phyloP scores from a whole-genome alignment of 2,888 invertebrate genomes.

The Dicroscelio sp. region DNA sequence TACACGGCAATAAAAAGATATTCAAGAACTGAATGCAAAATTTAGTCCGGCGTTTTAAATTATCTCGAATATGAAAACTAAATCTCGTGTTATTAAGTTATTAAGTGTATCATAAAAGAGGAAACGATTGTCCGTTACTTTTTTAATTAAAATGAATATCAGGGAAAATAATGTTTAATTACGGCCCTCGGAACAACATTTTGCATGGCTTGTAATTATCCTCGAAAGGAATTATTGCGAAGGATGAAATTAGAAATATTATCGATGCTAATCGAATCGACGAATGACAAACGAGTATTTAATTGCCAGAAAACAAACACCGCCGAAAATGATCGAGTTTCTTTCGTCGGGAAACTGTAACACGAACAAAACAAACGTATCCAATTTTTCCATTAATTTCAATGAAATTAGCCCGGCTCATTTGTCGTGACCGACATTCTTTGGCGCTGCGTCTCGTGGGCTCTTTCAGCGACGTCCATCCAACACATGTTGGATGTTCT shows the following conservation, averaged over 20 bases:
- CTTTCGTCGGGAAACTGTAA: constrained; percentile 7
- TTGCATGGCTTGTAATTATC: no score
- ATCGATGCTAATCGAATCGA: background rate
- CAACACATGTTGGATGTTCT: constrained; percentile 75
- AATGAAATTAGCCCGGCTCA: constrained; percentile 36
- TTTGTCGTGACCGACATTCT: constrained; percentile 51
- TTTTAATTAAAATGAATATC: background rate
- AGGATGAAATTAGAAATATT: no score
- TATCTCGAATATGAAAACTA: background rate
- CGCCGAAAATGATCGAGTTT: background rate
- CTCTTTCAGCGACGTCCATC: constrained; percentile 58
- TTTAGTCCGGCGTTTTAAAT: background rate
- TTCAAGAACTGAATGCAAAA: background rate
- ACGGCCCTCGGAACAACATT: no score
- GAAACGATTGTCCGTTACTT: background rate
- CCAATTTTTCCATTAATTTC: constrained; percentile 48
- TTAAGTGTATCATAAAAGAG: background rate
- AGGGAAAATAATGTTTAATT: background rate
- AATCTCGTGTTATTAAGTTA: background rate
- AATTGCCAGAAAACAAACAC: constrained; percentile 29
- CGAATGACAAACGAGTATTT: background rate
- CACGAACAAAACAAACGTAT: constrained; percentile 21
- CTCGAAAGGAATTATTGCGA: no score
- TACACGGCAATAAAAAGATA: constrained; percentile 1
- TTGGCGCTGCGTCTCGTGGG: constrained; percentile 23